Conservation (phyloP, 2,888 invertebrate species). For the Stenurella melanura region DNA sequence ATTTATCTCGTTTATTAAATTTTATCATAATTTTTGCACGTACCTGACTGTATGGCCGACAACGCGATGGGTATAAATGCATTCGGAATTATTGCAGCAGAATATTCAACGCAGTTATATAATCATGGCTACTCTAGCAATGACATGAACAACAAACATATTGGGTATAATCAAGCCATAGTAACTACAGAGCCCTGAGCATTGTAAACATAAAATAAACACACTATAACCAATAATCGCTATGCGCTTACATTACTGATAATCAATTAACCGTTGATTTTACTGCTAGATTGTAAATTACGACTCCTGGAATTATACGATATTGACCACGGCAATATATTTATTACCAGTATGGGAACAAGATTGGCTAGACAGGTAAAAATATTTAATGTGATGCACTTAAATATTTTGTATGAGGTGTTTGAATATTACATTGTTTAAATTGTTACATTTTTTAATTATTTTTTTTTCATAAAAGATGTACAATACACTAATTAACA, state of each 20-base stretch:
- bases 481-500: too few species aligned
- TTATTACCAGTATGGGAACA: conserved; percentile 3
- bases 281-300: conserved; percentile 41
- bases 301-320: conserved; percentile 36
- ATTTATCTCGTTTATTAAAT: too few species aligned
- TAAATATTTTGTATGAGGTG: not conserved
- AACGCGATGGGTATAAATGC: too few species aligned
- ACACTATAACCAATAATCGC: conserved; percentile 30
- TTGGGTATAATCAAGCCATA: conserved; percentile 33
- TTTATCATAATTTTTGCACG: too few species aligned
- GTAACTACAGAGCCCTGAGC: conserved; percentile 29
- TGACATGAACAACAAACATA: conserved; percentile 36
- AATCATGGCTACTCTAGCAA: conserved; percentile 1
- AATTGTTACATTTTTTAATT: too few species aligned
- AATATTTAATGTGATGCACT: not conserved
- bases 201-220: conserved; percentile 32
- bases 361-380: not conserved
- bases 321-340: conserved; percentile 8
- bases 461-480: too few species aligned
- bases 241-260: conserved; percentile 26
- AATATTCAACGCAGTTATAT: not conserved
- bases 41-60: too few species aligned
- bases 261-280: conserved; percentile 42
- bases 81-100: too few species aligned
- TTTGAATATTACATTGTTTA: too few species aligned